These are phyloP conservation scores for Cryptocephalus moraei DNA, from an alignment of 2,888 invertebrate genomes.

Conservation along the genomic window DNA sequence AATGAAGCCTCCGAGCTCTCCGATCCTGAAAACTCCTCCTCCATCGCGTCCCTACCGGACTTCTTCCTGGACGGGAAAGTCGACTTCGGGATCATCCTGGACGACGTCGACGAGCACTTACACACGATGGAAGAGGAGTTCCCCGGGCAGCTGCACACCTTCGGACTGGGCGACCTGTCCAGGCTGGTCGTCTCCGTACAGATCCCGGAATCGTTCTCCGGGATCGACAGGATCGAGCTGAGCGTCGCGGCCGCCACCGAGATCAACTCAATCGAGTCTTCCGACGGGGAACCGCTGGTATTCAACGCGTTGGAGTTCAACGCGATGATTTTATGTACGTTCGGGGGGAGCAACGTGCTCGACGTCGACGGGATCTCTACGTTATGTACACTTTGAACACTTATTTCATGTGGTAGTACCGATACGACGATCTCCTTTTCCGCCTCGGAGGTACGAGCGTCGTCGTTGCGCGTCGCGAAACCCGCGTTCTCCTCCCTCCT, in stretches of 20 bases:
- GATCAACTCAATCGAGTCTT: conserved; percentile 46
- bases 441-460: background rate
- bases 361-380: background rate
- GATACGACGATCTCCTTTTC: background rate
- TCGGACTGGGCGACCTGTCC: conserved; percentile 46
- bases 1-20: conserved; percentile 51
- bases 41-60: conserved; percentile 5
- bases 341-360: background rate
- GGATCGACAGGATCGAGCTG: conserved; percentile 45
- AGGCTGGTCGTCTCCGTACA: conserved; percentile 65
- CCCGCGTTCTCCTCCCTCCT: background rate
- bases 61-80: conserved; percentile 13
- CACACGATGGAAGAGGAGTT: conserved; percentile 7
- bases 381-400: too few relatives aligned
- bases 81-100: conserved; percentile 14
- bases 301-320: conserved; percentile 13
- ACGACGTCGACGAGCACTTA: conserved; percentile 6
- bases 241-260: conserved; percentile 55
- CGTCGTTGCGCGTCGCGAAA: background rate
- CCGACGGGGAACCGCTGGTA: conserved; percentile 37
- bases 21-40: conserved; percentile 28
- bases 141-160: conserved; percentile 10
- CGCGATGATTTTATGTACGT: background rate
- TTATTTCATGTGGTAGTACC: too few relatives aligned
- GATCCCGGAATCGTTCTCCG: conserved; percentile 52